Percentiles rank a stretch among this genome's conserved stretches.
Conservation (phyloP, 2,888 invertebrate genomes). For the Lottia scabra region DNA sequence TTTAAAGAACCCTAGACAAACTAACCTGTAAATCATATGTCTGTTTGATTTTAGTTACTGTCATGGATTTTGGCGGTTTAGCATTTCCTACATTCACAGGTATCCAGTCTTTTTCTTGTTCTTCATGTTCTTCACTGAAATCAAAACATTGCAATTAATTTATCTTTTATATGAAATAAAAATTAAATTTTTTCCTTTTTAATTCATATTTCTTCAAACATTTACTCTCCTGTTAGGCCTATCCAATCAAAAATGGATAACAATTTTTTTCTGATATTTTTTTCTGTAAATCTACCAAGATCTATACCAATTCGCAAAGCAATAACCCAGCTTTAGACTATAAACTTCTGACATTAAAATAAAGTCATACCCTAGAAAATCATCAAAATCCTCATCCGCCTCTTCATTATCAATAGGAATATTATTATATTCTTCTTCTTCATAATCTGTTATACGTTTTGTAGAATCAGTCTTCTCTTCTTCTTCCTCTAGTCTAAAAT, state of each 20-base stretch:
- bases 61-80: conserved; percentile 62
- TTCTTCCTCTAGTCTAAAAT: conserved; percentile 15
- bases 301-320: too few relatives aligned
- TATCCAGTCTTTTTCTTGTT: conserved; percentile 43
- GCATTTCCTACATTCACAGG: conserved; percentile 49
- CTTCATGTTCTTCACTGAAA: conserved; percentile 25
- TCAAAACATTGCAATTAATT: not conserved
- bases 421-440: conserved; percentile 33
- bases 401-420: conserved; percentile 34
- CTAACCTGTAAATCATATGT: conserved; percentile 61
- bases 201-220: not conserved
- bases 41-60: conserved; percentile 68
- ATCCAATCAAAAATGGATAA: too few relatives aligned
- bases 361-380: conserved; percentile 7
- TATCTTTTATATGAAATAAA: not conserved
- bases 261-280: too few relatives aligned
- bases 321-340: too few relatives aligned
- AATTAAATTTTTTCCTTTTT: not conserved
- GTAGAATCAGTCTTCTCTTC: conserved; percentile 26
- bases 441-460: conserved; percentile 32
- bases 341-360: too few relatives aligned
- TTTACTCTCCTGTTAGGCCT: too few relatives aligned
- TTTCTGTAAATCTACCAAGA: too few relatives aligned
- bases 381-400: conserved; percentile 28
- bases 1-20: not conserved